phyloP scores from a whole-genome alignment of 1,140 invertebrate genomes.

The Andricus grossulariae region DNA sequence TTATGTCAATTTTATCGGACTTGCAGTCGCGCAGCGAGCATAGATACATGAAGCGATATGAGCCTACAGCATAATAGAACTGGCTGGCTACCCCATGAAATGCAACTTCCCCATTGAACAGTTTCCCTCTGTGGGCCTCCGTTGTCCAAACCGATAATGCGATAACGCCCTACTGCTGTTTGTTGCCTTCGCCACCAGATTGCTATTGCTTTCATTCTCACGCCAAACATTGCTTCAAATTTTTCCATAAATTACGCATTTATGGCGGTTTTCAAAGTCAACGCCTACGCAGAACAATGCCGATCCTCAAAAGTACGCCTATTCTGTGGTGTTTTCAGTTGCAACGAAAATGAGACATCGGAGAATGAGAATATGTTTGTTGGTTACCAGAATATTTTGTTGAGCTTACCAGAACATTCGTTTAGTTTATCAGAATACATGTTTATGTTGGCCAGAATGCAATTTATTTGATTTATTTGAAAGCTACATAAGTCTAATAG shows the following conservation, averaged over 20 bases:
- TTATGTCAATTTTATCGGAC: slow-evolving; percentile 17
- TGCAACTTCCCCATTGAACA: slow-evolving; percentile 3
- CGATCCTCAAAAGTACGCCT: no score
- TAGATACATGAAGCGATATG: slow-evolving; percentile 4
- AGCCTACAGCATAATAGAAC: slow-evolving; percentile 5
- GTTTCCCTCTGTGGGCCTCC: background rate
- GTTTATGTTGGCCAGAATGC: no score
- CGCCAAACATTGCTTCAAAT: background rate
- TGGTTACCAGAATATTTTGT: no score
- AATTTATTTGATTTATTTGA: no score
- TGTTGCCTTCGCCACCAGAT: background rate
- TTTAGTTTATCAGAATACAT: no score
- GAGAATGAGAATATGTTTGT: background rate
- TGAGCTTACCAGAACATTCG: no score
- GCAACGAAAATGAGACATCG: no score
- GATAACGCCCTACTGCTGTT: background rate
- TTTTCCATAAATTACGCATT: no score
- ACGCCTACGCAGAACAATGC: no score
- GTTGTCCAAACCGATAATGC: slow-evolving; percentile 4
- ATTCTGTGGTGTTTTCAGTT: no score
- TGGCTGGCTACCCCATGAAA: slow-evolving; percentile 2
- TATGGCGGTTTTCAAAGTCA: background rate
- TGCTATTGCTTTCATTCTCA: slow-evolving; percentile 2
- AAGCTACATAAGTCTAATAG: no score
- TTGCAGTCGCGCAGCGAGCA: background rate